Percentiles rank a stretch among this genome's conserved stretches.
Evolutionary conservation across 2,888 invertebrate genomes (phyloP).

Genomic region (Helobdella robusta): DNA sequence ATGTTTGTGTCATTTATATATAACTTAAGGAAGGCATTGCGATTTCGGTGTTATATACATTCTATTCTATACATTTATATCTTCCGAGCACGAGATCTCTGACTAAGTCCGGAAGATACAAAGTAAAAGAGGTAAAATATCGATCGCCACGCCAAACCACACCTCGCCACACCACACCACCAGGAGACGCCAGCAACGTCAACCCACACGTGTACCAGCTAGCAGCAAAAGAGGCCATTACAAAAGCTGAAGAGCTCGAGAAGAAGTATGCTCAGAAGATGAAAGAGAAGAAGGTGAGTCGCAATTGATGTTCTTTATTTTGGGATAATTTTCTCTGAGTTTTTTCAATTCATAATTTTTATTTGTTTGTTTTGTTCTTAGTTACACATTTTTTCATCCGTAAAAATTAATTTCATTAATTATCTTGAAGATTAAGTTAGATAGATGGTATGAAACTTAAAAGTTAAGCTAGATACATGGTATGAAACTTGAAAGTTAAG

Average conservation of each 20-base stretch:
- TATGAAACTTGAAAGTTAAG: background rate
- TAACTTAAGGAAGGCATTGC: too few relatives aligned
- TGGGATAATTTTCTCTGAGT: background rate
- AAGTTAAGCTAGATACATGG: background rate
- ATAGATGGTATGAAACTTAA: background rate
- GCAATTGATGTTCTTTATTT: too few relatives aligned
- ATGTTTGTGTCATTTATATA: too few relatives aligned
- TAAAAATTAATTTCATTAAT: too few relatives aligned
- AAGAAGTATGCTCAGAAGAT: constrained; percentile 16
- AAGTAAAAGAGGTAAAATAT: too few relatives aligned
- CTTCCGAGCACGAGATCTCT: too few relatives aligned
- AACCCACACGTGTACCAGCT: constrained; percentile 24
- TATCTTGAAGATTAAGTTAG: background rate
- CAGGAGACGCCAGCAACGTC: constrained; percentile 19
- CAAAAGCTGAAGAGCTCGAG: constrained; percentile 20
- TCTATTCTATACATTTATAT: too few relatives aligned
- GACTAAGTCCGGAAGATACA: too few relatives aligned
- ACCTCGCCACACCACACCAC: background rate
- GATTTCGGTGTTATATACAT: too few relatives aligned
- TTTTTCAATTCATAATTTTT: background rate
- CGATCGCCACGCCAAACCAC: too few relatives aligned
- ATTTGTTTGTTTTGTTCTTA: too few relatives aligned
- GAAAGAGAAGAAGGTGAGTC: constrained; percentile 14
- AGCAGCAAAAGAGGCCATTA: constrained; percentile 15
- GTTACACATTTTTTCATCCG: too few relatives aligned